Conservation (phyloP, 2,888 invertebrate genomes). For the Amblyjoppa proteus region DNA sequence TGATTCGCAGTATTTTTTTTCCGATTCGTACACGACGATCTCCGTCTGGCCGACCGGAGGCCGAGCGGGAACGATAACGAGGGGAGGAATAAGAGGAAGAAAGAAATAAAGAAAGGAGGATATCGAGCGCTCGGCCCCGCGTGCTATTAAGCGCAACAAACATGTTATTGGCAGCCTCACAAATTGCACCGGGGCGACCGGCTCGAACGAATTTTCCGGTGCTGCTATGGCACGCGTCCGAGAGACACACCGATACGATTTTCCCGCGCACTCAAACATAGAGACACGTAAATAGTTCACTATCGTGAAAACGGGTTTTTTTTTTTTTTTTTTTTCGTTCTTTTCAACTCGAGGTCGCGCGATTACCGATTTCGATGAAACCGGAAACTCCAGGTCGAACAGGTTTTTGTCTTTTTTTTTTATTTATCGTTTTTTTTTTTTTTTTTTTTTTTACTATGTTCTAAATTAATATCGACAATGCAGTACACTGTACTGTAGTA, state of each 20-base stretch:
- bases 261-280: not conserved
- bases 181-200: conserved; percentile 69
- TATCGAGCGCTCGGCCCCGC: conserved; percentile 60
- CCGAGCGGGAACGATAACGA: conserved; percentile 30
- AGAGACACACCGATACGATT: conserved; percentile 1
- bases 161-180: conserved; percentile 74
- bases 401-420: not conserved
- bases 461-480: not conserved
- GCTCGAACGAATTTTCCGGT: conserved; percentile 1
- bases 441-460: not conserved
- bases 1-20: not conserved
- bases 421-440: conserved; percentile 5
- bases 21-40: conserved; percentile 6
- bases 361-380: conserved; percentile 56
- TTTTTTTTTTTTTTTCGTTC: conserved; percentile 47
- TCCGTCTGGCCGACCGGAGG: not conserved
- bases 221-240: conserved; percentile 1
- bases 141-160: conserved; percentile 70
- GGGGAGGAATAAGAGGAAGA: conserved; percentile 10
- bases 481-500: not conserved
- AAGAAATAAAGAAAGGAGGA: conserved; percentile 50
- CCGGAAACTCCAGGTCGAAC: conserved; percentile 1
- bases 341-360: conserved; percentile 16
- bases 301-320: conserved; percentile 38
- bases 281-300: not conserved